A percentile compares a stretch with the other conserved stretches of the same genome.
Conservation (phyloP, 2,113 vertebrate genomes). For the Engystomops pustulosus region DNA sequence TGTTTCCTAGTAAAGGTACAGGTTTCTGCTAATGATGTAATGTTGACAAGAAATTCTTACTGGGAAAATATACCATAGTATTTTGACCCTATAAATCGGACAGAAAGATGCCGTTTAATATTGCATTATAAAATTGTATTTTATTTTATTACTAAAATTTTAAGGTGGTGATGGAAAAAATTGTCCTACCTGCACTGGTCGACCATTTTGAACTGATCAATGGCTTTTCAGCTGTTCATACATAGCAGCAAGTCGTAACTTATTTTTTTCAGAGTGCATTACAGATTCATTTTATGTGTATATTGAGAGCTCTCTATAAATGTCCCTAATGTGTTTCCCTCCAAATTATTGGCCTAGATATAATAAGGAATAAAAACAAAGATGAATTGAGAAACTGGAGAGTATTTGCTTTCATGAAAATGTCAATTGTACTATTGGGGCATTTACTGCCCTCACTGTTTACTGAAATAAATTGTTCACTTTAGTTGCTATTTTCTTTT, state of each 20-base stretch:
- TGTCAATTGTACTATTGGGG: constrained; percentile 48
- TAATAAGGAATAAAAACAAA: constrained; percentile 53
- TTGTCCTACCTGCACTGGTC: constrained; percentile 30
- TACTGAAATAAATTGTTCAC: constrained; percentile 42
- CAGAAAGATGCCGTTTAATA: not conserved
- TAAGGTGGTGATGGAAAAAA: constrained; percentile 20
- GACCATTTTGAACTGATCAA: constrained; percentile 27
- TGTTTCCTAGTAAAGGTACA: not conserved
- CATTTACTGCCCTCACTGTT: constrained; percentile 29
- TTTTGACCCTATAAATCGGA: not conserved
- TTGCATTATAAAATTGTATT: not conserved
- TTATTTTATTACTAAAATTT: constrained; percentile 24
- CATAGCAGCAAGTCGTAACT: constrained; percentile 41
- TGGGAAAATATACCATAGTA: constrained; percentile 6
- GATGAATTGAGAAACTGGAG: constrained; percentile 43
- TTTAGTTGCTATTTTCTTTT: constrained; percentile 24
- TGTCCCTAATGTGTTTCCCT: constrained; percentile 51
- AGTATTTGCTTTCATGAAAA: constrained; percentile 46
- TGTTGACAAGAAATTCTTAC: constrained; percentile 15
- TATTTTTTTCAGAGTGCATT: constrained; percentile 31
- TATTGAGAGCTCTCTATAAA: constrained; percentile 45
- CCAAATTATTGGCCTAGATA: constrained; percentile 49
- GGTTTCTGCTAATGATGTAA: constrained; percentile 26
- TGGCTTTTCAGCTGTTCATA: constrained; percentile 38
- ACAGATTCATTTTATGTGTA: constrained; percentile 44